Evolutionary conservation across 1,140 invertebrate species (phyloP), one percentile per base, ranked within the genome.

Genomic region (Bombus sibiricus): DNA sequence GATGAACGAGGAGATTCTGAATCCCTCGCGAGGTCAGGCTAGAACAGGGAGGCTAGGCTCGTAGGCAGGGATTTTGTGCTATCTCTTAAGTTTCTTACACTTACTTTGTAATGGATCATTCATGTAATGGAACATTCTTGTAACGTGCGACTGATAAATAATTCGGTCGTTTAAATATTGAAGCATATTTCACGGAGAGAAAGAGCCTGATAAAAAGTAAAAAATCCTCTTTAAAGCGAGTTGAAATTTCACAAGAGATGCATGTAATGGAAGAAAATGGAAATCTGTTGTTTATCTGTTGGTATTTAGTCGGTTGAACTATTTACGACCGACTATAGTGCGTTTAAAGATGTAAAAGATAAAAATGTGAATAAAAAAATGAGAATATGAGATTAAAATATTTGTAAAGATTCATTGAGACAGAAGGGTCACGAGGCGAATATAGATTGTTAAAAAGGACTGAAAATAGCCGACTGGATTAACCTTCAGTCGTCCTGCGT

Each of bases 371-470:
- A n/a, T n/a, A n/a, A n/a, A n/a, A n/a, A n/a, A n/a, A 4, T 13
- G 4, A 13, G n/a, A 32, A 15, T 32, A 28, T 22, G 34, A 10
- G 37, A 78, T 47, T 37, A 53, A 78, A 41, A n/a, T 25, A 22
- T 28, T 28, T 22, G 37, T 28, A n/a, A 41, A 34, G 25, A n/a
- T 34, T 59, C 66, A 25, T 25, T 71, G 41, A 28, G 28, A 53
- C n/a, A 28, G 76, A 1, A 62, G 83, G n/a, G 83, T 62, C 83
- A 62, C 75, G 39, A 59, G 62, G 68, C 9, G 66, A 62, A 62
- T 84, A 84, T 84, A 79, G 47, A 69, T 79, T 64, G 76, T 64
- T 64, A 72, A 80, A 72, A 76, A 72, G 10, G 34, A 68, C 18
- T 28, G 53, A 71, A 79, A 85, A 80, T 80, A 80, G 41, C 28